A percentile compares a stretch with the other conserved stretches of the same genome.
phyloP scores from a whole-genome alignment of 1,140 invertebrate genomes.

The Papilio machaon region DNA sequence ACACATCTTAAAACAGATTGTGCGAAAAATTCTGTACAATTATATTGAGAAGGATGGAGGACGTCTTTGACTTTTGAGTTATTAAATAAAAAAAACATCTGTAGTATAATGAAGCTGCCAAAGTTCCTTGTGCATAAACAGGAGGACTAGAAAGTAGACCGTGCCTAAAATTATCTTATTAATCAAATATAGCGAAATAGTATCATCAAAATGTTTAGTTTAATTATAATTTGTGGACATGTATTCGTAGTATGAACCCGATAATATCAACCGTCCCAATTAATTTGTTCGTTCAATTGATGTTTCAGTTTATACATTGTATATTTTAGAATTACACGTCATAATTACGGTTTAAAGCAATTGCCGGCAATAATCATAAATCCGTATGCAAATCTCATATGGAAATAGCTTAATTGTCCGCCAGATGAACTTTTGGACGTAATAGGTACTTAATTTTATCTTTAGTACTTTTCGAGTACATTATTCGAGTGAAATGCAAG shows the following conservation, averaged over 20 bases:
- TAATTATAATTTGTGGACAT: neutral
- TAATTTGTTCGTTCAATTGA: slow-evolving; percentile 1
- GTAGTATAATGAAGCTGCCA: neutral
- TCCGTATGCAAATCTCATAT: slow-evolving; percentile 73
- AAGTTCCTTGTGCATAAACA: neutral
- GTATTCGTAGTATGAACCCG: neutral
- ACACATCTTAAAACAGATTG: neutral
- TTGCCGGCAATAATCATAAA: slow-evolving; percentile 64
- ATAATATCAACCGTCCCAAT: slow-evolving; percentile 7
- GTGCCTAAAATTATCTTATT: neutral
- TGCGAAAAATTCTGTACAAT: neutral
- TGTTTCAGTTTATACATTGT: neutral
- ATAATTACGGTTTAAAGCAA: slow-evolving; percentile 52
- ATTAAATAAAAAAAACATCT: no score
- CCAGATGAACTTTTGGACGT: slow-evolving; percentile 56
- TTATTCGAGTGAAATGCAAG: slow-evolving; percentile 2
- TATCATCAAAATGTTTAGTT: neutral
- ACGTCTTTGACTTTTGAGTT: no score
- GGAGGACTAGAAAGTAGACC: neutral
- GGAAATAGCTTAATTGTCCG: slow-evolving; percentile 65
- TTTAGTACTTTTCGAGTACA: slow-evolving; percentile 34
- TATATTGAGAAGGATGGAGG: neutral
- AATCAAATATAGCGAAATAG: neutral
- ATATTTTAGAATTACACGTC: slow-evolving; percentile 35
- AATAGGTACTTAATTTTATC: slow-evolving; percentile 37